Conservation (phyloP, 2,113 vertebrate genomes). For the Mus pahari region DNA sequence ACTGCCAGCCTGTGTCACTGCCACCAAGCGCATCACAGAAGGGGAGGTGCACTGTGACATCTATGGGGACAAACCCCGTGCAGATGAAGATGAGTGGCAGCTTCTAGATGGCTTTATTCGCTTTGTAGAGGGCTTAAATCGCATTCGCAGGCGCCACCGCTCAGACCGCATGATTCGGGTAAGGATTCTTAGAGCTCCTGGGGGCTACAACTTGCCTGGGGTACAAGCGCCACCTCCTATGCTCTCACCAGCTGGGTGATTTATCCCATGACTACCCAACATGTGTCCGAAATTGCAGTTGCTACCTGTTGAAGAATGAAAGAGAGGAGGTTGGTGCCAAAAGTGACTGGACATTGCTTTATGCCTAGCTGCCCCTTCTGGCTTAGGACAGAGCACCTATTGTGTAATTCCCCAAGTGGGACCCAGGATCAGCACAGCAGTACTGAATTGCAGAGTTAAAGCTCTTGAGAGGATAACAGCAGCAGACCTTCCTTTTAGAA, state of each 20-base stretch:
- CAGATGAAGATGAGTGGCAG: conserved; percentile 92
- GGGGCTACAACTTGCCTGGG: not conserved
- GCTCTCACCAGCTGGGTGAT: not conserved
- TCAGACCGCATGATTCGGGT: conserved; percentile 95
- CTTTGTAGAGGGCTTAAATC: conserved; percentile 98
- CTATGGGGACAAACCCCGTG: conserved; percentile 92
- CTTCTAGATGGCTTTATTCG: conserved; percentile 96
- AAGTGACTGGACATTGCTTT: not conserved
- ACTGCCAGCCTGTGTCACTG: conserved; percentile 93
- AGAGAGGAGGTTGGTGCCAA: not conserved
- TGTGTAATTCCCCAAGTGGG: not conserved
- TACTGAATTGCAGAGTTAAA: not conserved
- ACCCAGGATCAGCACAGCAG: not conserved
- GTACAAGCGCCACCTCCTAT: not conserved
- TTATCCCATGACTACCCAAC: not conserved
- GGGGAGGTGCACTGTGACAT: conserved; percentile 95
- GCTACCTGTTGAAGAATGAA: not conserved
- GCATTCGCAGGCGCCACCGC: conserved; percentile 95
- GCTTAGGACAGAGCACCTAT: not conserved
- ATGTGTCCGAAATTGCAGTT: not conserved
- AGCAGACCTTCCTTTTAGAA: not conserved
- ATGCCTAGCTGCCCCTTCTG: not conserved
- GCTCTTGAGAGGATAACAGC: not conserved
- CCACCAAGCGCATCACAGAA: conserved; percentile 94
- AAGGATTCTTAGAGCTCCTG: conserved; percentile 24